Conservation (phyloP, 2,797 vertebrate genomes). For the Liasis olivaceus region DNA sequence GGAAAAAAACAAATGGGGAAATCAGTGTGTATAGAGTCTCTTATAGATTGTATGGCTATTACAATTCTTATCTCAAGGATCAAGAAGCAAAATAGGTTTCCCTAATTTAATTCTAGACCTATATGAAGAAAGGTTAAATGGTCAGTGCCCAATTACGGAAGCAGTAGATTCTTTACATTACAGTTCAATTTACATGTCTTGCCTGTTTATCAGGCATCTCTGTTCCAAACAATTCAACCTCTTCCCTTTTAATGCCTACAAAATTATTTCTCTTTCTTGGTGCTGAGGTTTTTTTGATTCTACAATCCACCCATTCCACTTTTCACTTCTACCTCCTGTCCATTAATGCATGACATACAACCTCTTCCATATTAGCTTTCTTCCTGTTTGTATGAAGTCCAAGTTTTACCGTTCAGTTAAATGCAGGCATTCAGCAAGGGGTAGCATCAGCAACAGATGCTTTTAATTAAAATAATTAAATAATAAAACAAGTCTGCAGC, state of each 20-base stretch:
- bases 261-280: neutral
- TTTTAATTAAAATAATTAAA: neutral
- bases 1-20: neutral
- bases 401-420: neutral
- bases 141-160: neutral
- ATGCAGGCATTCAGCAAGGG: neutral
- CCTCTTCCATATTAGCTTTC: neutral
- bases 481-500: neutral
- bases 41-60: neutral
- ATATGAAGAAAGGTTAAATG: neutral
- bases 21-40: accelerated
- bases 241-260: neutral
- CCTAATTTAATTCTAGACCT: neutral
- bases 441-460: neutral
- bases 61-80: neutral
- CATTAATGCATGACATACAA: neutral
- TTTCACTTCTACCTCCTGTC: neutral
- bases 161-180: neutral
- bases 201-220: too few species aligned
- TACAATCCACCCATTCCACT: neutral
- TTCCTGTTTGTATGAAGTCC: neutral
- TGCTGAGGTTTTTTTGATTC: neutral
- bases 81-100: neutral
- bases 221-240: neutral
- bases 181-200: neutral